Evolutionary conservation across 2,113 vertebrate species (phyloP).

Genomic region (Trachemys scripta): DNA sequence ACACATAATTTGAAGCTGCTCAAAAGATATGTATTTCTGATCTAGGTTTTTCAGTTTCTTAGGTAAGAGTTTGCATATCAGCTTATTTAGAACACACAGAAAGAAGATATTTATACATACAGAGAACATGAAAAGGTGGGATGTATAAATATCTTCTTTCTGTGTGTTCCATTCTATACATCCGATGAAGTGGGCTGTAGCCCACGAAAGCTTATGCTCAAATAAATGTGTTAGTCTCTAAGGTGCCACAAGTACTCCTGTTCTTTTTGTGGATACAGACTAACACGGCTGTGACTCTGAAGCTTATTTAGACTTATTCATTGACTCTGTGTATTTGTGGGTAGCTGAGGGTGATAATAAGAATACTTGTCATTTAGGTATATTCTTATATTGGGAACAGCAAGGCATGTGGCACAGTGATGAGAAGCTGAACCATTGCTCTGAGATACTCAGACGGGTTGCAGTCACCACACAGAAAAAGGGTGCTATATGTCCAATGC

Average conservation of each 20-base stretch:
- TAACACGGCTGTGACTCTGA: too few species aligned
- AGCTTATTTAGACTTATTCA: not conserved
- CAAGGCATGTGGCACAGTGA: not conserved
- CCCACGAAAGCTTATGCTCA: too few species aligned
- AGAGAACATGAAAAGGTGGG: too few species aligned
- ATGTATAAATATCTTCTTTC: too few species aligned
- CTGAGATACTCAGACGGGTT: not conserved
- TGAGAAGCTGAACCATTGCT: not conserved
- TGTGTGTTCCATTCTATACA: too few species aligned
- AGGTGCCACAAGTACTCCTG: too few species aligned
- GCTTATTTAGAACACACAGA: not conserved
- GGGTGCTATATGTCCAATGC: too few species aligned
- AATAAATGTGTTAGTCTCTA: too few species aligned
- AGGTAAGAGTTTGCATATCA: not conserved
- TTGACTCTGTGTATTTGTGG: not conserved
- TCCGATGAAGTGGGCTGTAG: too few species aligned
- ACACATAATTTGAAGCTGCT: not conserved
- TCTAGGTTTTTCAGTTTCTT: not conserved
- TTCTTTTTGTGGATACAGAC: too few species aligned
- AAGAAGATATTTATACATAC: too few species aligned
- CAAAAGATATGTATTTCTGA: not conserved
- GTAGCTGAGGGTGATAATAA: not conserved
- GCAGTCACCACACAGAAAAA: too few species aligned
- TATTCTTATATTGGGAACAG: not conserved
- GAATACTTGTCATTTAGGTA: not conserved